Conservation (phyloP, 2,888 invertebrate genomes). For the Aporophyla lueneburgensis region DNA sequence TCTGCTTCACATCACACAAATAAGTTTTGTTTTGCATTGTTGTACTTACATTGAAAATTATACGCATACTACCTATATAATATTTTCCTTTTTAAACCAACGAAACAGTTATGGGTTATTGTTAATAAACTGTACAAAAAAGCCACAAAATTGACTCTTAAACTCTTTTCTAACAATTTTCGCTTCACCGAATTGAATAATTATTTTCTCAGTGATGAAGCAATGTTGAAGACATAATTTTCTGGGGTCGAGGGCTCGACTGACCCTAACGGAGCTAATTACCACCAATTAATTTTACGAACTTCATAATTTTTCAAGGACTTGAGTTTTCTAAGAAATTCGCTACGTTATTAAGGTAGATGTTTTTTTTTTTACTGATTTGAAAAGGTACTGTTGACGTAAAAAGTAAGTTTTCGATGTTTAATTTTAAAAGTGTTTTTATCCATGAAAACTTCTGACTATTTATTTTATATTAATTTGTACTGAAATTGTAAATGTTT, state of each 20-base stretch:
- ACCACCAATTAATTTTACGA: constrained; percentile 44
- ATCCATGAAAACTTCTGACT: background rate
- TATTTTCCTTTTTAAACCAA: background rate
- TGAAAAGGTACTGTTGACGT: background rate
- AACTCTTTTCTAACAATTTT: background rate
- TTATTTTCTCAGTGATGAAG: background rate
- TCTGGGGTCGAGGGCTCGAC: constrained; percentile 21
- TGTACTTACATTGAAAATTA: no score
- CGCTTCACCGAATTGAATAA: constrained; percentile 7
- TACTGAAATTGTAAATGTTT: background rate
- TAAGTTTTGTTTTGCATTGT: no score
- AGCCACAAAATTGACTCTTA: background rate
- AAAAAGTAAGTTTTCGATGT: background rate
- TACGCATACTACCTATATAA: no score
- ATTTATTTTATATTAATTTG: background rate
- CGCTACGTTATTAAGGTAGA: background rate
- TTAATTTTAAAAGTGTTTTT: background rate
- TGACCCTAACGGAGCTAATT: constrained; percentile 44
- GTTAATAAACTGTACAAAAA: background rate
- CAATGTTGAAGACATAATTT: constrained; percentile 28
- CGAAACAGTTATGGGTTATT: background rate
- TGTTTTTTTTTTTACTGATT: background rate
- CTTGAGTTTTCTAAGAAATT: constrained; percentile 31
- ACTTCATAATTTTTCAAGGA: constrained; percentile 29
- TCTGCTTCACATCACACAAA: no score